Evolutionary conservation across 2,797 vertebrate species (phyloP).

Genomic region (Thamnophis elegans): DNA sequence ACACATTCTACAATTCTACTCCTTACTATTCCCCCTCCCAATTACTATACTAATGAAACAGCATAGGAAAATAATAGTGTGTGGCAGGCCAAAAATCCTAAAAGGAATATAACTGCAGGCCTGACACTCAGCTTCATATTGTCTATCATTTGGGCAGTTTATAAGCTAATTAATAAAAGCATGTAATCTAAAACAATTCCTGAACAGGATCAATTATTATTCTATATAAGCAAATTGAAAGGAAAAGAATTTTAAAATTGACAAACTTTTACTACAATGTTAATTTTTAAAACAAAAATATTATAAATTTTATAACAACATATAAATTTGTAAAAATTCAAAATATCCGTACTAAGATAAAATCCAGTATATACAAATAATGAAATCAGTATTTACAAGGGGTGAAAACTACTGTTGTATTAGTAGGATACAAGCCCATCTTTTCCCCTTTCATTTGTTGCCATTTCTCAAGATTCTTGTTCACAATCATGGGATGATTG

Average conservation of each 20-base stretch:
- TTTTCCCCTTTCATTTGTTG: not conserved
- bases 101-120: no score
- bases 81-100: no score
- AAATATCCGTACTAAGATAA: not conserved
- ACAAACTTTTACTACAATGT: not conserved
- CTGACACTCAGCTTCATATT: not conserved
- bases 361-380: not conserved
- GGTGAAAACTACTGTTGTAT: not conserved
- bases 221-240: not conserved
- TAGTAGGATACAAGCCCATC: not conserved
- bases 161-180: not conserved
- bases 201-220: not conserved
- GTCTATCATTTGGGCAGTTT: not conserved
- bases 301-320: not conserved
- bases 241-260: not conserved
- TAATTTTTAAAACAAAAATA: not conserved
- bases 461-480: not conserved
- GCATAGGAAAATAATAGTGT: no score
- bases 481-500: not conserved
- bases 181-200: not conserved
- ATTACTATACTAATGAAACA: no score
- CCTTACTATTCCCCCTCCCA: no score
- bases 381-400: not conserved
- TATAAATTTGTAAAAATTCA: not conserved
- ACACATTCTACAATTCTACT: no score